Conservation (phyloP, 2,113 vertebrate species). For the Xiphias gladius region DNA sequence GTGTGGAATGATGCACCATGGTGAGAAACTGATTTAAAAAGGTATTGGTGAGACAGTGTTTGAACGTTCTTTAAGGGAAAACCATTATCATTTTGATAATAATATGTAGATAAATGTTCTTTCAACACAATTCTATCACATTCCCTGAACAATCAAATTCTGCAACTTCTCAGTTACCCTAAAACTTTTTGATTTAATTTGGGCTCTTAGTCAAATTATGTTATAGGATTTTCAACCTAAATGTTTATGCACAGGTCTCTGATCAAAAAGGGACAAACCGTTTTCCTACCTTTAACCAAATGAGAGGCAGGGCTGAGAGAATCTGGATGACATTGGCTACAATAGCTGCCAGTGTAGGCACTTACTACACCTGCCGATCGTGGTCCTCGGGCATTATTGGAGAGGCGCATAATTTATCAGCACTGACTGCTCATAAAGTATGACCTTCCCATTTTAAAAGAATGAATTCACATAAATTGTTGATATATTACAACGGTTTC, state of each 20-base stretch:
- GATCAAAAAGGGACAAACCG: slow-evolving; percentile 4
- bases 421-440: not conserved
- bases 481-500: not conserved
- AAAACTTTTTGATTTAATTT: slow-evolving; percentile 26
- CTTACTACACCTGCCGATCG: not conserved
- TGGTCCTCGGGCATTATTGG: not conserved
- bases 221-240: slow-evolving; percentile 37
- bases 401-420: not conserved
- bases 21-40: not conserved
- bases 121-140: not conserved
- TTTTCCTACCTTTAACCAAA: slow-evolving; percentile 83
- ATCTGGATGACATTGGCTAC: not conserved
- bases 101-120: not conserved
- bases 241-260: slow-evolving; percentile 71
- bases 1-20: slow-evolving; percentile 3
- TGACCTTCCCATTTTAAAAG: not conserved
- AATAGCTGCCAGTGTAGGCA: not conserved
- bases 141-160: slow-evolving; percentile 14
- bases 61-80: slow-evolving; percentile 9
- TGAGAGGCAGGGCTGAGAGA: slow-evolving; percentile 75
- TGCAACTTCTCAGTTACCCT: not conserved
- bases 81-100: not conserved
- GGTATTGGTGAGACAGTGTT: not conserved
- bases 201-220: not conserved
- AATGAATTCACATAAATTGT: not conserved